phyloP scores from a whole-genome alignment of 2,888 invertebrate genomes.

The Charanyca ferruginea region DNA sequence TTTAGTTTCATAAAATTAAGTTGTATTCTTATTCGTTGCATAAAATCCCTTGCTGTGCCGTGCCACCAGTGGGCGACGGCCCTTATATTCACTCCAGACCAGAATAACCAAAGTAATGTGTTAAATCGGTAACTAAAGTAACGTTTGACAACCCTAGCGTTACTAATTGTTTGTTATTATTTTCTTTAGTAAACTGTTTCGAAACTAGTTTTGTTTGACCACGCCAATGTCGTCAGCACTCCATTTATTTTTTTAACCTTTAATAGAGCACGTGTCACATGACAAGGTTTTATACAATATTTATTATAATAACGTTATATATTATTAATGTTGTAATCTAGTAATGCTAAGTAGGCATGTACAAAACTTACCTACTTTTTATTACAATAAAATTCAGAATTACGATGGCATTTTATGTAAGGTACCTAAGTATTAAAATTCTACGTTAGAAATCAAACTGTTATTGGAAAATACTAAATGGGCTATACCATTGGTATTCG shows the following conservation, averaged over 20 bases:
- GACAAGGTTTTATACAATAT: background rate
- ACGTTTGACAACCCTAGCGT: slow-evolving; percentile 29
- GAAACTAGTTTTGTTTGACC: slow-evolving; percentile 39
- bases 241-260: background rate
- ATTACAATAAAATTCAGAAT: background rate
- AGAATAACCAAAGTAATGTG: background rate
- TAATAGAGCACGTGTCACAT: slow-evolving; percentile 1
- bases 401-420: background rate
- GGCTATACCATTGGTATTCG: background rate
- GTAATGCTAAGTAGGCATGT: background rate
- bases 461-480: background rate
- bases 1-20: too few relatives aligned
- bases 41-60: too few relatives aligned
- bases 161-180: slow-evolving; percentile 48
- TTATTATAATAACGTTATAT: slow-evolving; percentile 1
- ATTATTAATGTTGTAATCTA: slow-evolving; percentile 11
- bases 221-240: slow-evolving; percentile 23
- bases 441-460: background rate
- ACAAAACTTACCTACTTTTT: background rate
- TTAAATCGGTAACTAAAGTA: background rate
- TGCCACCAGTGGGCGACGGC: too few relatives aligned
- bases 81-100: background rate
- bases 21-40: too few relatives aligned
- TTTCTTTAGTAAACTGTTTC: slow-evolving; percentile 41
- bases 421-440: too few relatives aligned